Evolutionary conservation across 2,113 vertebrate species (phyloP).

Genomic region (Entomyzon cyanotis): DNA sequence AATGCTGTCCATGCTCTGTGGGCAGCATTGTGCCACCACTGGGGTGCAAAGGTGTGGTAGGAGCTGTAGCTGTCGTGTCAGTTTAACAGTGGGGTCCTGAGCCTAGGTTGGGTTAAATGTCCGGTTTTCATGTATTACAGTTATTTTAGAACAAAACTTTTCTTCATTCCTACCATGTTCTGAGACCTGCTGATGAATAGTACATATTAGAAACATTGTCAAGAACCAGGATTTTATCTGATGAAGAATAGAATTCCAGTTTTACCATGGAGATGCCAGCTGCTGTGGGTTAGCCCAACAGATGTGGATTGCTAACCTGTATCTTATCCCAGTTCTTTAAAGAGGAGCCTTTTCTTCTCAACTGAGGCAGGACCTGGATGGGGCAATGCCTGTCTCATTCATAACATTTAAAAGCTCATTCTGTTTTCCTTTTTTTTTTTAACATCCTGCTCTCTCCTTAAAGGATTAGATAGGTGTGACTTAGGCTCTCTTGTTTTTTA

Average conservation of each 20-base stretch:
- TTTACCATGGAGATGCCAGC: not conserved
- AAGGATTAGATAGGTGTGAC: not conserved
- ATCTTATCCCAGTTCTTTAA: not conserved
- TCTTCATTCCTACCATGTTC: not conserved
- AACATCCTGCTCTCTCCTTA: not conserved
- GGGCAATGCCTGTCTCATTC: not conserved
- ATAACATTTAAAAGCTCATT: not conserved
- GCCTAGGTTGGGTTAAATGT: not conserved
- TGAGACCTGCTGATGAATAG: not conserved
- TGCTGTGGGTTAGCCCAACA: not conserved
- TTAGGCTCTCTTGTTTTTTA: not conserved
- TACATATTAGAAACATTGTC: not conserved
- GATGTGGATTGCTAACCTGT: not conserved
- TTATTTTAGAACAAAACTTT: not conserved
- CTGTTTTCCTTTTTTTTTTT: not conserved
- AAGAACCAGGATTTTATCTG: not conserved
- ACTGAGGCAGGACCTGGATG: not conserved
- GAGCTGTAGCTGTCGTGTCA: not conserved
- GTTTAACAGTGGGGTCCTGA: not conserved
- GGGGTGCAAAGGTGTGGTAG: not conserved
- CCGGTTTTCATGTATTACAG: not conserved
- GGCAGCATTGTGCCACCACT: not conserved
- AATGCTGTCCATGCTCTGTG: not conserved
- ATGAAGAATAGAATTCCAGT: not conserved
- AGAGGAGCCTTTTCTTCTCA: not conserved